Conservation (phyloP, 2,888 invertebrate genomes). For the Augiades crinisus region DNA sequence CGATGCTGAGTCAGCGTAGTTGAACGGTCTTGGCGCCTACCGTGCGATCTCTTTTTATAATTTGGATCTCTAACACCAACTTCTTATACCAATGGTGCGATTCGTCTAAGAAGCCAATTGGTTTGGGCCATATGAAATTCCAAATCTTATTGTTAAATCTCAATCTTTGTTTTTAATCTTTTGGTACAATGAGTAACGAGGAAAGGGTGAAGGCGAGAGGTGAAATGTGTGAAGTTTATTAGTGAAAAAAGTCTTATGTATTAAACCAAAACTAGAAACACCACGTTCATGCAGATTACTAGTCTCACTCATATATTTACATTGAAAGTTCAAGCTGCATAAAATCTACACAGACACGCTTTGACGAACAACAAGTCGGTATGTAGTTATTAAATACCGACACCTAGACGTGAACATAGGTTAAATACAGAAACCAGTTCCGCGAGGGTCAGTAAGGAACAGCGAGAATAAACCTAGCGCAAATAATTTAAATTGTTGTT, state of each 20-base stretch:
- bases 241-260: no score
- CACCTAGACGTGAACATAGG: conserved; percentile 4
- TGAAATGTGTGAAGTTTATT: no score
- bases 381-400: conserved; percentile 1
- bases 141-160: no score
- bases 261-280: no score
- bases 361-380: conserved; percentile 1
- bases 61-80: conserved; percentile 5
- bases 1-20: conserved; percentile 72
- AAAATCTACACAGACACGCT: background rate
- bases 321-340: background rate
- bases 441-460: conserved; percentile 9
- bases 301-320: no score
- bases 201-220: no score
- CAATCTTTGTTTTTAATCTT: no score
- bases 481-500: conserved; percentile 11
- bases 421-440: conserved; percentile 17
- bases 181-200: no score
- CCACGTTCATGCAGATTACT: no score
- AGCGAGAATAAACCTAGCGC: conserved; percentile 11
- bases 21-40: conserved; percentile 66
- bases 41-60: conserved; percentile 8
- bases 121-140: no score
- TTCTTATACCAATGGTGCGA: background rate
- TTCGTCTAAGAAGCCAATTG: no score